Percentiles rank a stretch among this genome's conserved stretches.
Evolutionary conservation across 2,888 invertebrate genomes (phyloP).

Genomic region (Antitype chi): DNA sequence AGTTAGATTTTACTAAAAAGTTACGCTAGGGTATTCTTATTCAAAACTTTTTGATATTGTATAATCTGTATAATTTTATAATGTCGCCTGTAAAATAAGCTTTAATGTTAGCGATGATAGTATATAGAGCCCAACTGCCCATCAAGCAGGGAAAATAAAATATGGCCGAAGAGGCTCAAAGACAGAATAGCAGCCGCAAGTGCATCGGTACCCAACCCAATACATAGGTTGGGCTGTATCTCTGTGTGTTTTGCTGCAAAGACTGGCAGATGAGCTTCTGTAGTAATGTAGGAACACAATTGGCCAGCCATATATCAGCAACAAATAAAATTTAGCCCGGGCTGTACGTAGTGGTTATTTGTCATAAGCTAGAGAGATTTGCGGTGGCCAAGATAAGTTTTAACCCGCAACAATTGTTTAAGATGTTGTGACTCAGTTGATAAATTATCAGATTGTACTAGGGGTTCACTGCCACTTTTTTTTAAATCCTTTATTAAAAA

Average conservation of each 20-base stretch:
- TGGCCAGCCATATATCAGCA: not conserved
- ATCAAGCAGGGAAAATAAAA: not conserved
- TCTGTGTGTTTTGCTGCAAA: not conserved
- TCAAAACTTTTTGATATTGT: not conserved
- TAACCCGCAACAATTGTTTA: not conserved
- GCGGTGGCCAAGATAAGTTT: not conserved
- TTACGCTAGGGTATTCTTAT: not conserved
- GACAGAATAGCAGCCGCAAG: not conserved
- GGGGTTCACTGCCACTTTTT: not conserved
- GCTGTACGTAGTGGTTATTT: not conserved
- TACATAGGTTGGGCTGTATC: not conserved
- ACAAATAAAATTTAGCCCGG: not conserved
- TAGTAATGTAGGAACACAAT: not conserved
- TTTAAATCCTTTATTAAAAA: too few relatives aligned
- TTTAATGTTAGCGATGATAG: not conserved
- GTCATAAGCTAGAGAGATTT: not conserved
- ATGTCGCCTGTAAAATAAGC: not conserved
- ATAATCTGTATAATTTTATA: not conserved
- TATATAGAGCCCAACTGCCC: not conserved
- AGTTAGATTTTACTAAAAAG: not conserved
- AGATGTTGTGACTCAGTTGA: not conserved
- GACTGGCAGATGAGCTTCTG: not conserved
- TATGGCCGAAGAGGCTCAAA: not conserved
- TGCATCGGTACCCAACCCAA: not conserved
- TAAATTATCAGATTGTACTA: not conserved